Conservation (phyloP, 2,113 vertebrate genomes). For the Glaucomys volans region DNA sequence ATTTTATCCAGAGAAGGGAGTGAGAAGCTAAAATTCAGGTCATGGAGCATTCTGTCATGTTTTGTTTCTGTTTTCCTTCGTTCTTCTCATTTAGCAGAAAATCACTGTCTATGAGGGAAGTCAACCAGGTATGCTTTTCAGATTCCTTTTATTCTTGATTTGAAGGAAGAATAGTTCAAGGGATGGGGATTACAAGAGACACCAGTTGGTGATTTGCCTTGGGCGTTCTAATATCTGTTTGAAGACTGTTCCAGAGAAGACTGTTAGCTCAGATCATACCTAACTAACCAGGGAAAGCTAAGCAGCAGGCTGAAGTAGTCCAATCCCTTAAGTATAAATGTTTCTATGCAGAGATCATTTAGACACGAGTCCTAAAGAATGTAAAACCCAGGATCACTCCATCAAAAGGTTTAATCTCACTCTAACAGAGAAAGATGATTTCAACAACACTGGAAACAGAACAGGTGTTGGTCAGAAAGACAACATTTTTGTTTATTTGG, state of each 20-base stretch:
- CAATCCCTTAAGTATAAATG: neutral
- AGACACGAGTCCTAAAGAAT: neutral
- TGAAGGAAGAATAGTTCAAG: neutral
- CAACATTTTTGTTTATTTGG: neutral
- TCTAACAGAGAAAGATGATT: neutral
- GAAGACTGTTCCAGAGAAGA: neutral
- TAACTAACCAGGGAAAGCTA: neutral
- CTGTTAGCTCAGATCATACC: neutral
- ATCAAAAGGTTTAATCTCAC: neutral
- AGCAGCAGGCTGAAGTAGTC: neutral
- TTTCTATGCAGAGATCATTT: neutral
- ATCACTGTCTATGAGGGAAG: neutral
- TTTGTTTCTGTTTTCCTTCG: neutral
- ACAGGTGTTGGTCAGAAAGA: neutral
- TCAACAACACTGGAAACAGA: neutral
- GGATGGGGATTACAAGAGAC: neutral
- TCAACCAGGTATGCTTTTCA: neutral
- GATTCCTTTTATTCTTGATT: neutral
- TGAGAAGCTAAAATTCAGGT: slow-evolving; percentile 42
- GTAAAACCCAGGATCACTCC: neutral
- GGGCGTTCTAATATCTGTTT: neutral
- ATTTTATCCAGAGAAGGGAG: neutral
- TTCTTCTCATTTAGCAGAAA: slow-evolving; percentile 5
- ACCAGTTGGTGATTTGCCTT: neutral
- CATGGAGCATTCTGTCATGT: neutral